Evolutionary conservation across 23 tunicate genomes (phyloP).

Genomic region (Styela plicata): DNA sequence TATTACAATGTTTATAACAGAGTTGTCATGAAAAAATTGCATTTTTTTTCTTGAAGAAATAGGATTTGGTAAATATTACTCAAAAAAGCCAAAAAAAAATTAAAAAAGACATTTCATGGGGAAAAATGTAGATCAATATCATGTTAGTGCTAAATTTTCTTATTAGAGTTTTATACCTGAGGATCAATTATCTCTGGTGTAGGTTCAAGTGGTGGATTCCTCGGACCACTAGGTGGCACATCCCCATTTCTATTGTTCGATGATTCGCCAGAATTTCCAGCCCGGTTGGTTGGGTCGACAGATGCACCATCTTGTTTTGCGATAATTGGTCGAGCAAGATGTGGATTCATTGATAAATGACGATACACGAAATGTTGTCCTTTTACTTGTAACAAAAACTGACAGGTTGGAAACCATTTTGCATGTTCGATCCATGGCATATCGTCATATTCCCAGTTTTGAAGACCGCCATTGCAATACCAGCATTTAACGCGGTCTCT

Average conservation of each 20-base stretch:
- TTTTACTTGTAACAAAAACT: constrained; percentile 16
- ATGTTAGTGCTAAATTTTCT: no score
- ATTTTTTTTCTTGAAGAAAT: no score
- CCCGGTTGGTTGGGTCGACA: constrained; percentile 15
- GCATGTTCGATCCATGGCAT: constrained; percentile 29
- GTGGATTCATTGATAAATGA: constrained; percentile 5
- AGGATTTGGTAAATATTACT: no score
- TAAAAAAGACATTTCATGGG: no score
- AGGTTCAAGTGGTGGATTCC: constrained; percentile 31
- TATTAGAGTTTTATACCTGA: constrained; percentile 38
- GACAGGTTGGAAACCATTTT: constrained; percentile 37
- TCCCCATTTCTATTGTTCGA: neutral
- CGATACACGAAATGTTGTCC: constrained; percentile 29
- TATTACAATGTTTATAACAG: no score
- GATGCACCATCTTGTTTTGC: constrained; percentile 29
- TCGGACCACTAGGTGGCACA: constrained; percentile 12
- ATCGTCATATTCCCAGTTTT: constrained; percentile 32
- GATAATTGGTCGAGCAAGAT: constrained; percentile 32
- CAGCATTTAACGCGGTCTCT: constrained; percentile 36
- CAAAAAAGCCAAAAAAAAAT: no score
- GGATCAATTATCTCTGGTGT: constrained; percentile 85
- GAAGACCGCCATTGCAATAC: constrained; percentile 34
- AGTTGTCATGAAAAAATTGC: no score
- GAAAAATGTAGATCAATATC: no score
- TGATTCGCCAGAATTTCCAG: neutral